These are phyloP conservation scores for Epinotia brunnichana DNA, from an alignment of 2,888 invertebrate species.

Conservation along the genomic window DNA sequence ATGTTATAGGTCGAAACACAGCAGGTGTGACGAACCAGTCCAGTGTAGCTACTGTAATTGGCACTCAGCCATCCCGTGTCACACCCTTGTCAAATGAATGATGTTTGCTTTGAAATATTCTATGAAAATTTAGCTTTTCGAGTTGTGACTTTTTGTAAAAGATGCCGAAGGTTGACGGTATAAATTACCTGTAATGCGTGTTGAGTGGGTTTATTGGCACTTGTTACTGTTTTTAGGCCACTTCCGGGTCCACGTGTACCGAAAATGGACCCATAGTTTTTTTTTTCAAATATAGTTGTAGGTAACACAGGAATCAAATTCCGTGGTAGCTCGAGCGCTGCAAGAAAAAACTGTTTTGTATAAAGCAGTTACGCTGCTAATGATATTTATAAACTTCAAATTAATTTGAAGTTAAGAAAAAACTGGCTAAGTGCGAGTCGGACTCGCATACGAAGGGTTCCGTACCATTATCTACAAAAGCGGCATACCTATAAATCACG, in stretches of 20 bases:
- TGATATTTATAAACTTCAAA: no score
- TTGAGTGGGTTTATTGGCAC: slow-evolving; percentile 30
- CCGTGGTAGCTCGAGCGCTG: no score
- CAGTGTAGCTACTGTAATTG: slow-evolving; percentile 63
- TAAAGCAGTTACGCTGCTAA: no score
- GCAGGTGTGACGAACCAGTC: slow-evolving; percentile 43
- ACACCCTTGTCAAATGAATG: slow-evolving; percentile 70
- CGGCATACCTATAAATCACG: no score
- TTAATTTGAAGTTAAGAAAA: no score
- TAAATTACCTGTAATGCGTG: slow-evolving; percentile 33
- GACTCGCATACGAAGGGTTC: no score
- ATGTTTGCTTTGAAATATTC: slow-evolving; percentile 67
- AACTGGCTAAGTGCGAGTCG: no score
- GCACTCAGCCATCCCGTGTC: slow-evolving; percentile 68
- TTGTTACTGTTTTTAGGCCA: slow-evolving; percentile 6
- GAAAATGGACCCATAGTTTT: no score
- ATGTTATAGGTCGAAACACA: slow-evolving; percentile 36
- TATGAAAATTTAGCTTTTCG: slow-evolving; percentile 49
- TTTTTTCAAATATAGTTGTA: no score
- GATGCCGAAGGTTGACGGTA: slow-evolving; percentile 23
- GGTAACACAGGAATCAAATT: not conserved
- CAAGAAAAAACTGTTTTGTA: no score
- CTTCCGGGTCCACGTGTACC: no score
- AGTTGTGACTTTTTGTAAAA: slow-evolving; percentile 35
- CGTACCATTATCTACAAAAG: no score